Percentiles rank a stretch among this genome's conserved stretches.
These are phyloP conservation scores for Lordiphosa stackelbergi DNA, from an alignment of 1,140 invertebrate genomes.

Conservation along the genomic window DNA sequence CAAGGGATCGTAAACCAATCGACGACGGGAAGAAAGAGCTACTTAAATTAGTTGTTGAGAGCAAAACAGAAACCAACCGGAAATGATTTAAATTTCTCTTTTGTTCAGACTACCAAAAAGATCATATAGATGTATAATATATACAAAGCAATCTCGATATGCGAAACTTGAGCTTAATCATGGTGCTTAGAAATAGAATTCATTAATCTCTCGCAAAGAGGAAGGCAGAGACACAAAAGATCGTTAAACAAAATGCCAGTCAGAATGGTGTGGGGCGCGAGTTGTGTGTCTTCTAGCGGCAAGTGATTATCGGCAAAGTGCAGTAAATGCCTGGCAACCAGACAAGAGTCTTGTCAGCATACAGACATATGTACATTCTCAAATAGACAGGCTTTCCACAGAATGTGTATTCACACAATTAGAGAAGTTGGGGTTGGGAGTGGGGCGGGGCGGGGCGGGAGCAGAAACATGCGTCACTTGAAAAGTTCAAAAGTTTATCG, in stretches of 20 bases:
- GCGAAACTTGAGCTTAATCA: slow-evolving; percentile 44
- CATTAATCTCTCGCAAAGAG: slow-evolving; percentile 55
- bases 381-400: too few species aligned
- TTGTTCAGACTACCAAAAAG: slow-evolving; percentile 21
- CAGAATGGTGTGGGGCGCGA: slow-evolving; percentile 15
- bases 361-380: too few species aligned
- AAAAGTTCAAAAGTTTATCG: slow-evolving; percentile 72
- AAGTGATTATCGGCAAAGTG: slow-evolving; percentile 47
- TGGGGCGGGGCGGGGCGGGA: background rate
- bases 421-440: background rate
- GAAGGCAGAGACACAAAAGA: slow-evolving; percentile 21
- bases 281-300: slow-evolving; percentile 14
- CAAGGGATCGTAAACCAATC: too few species aligned
- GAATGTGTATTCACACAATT: background rate
- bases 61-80: slow-evolving; percentile 29
- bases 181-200: slow-evolving; percentile 41
- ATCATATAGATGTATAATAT: slow-evolving; percentile 12
- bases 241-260: slow-evolving; percentile 37
- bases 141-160: slow-evolving; percentile 18
- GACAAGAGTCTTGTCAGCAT: too few species aligned
- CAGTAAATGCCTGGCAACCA: slow-evolving; percentile 12
- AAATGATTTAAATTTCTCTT: slow-evolving; percentile 63
- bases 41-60: too few species aligned
- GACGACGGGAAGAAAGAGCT: too few species aligned
- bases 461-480: slow-evolving; percentile 24